Evolutionary conservation across 1,140 invertebrate genomes (phyloP), one percentile per base, ranked within the genome.

Genomic region (Acromyrmex charruanus): DNA sequence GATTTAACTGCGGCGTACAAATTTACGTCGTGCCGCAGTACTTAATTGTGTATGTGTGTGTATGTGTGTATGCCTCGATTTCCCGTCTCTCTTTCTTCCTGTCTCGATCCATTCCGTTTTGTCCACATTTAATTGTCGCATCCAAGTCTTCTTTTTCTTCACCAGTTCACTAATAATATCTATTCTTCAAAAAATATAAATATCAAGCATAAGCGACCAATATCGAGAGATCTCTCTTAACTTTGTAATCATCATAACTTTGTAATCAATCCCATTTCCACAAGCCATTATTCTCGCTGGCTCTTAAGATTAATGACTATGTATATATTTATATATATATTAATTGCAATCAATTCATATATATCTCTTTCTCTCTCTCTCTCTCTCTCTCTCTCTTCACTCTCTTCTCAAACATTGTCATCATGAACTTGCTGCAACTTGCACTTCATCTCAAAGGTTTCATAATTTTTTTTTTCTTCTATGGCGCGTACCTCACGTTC

Each of bases 291-390:
- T 77, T 77, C 49, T 87, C 82, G 74, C 77, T 87, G 72, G 89
- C 66, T 84, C 93, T 94, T 95, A 94, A 93, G 61, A 94, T 93
- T 95, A 94, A 87, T 95, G 94, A 94, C 94, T 95, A 94, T 84
- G 53, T 77, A 44, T 77, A 77, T 59, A 59, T 75, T 44, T 65
- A 79, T 79, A 61, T 79, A 85, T 65, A 79, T 79, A 39, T 79
- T 55, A 75, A 81, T 88, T 80, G 51, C 90, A 86, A 86, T 88
- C 55, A 58, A 58, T 58, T 14, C 49, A 28, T 80, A 61, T 63
- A 90, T 63, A 90, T 79, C 51, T 79, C 77, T 77, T 31, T 31
- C 59, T 80, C 12, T 80, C 21, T 80, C 58, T 65, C 35, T 44
- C 12, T 86, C 69, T 79, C 51, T 79, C 18, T 80, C 21, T 80